Percentiles rank a stretch among this genome's conserved stretches.
phyloP scores from a whole-genome alignment of 2,888 invertebrate genomes.

The Pristionchus maxplancki region DNA sequence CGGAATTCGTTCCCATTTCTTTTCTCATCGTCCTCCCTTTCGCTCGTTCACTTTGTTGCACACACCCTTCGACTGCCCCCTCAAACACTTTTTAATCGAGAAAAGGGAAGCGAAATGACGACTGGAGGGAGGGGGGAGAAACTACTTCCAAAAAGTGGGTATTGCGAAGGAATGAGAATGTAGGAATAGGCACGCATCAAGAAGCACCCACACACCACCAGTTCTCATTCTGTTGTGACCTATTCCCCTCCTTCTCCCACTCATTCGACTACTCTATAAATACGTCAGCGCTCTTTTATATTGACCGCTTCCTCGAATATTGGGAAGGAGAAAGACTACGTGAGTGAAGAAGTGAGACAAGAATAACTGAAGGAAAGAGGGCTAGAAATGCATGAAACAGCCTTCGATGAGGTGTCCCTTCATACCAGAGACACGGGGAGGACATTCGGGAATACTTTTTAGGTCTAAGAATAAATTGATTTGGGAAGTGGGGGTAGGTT shows the following conservation, averaged over 20 bases:
- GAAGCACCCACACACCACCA: not conserved
- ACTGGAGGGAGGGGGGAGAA: not conserved
- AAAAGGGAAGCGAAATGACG: not conserved
- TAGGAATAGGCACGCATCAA: not conserved
- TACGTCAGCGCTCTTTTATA: conserved; percentile 17
- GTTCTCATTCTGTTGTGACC: not conserved
- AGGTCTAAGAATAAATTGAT: not conserved
- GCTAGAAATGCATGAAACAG: conserved; percentile 26
- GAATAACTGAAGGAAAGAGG: conserved; percentile 18
- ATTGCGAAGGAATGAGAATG: not conserved
- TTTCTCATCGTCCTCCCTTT: not conserved
- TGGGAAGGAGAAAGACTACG: not conserved
- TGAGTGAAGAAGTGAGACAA: conserved; percentile 18
- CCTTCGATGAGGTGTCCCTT: not conserved
- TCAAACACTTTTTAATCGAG: conserved; percentile 28
- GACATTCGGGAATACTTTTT: not conserved
- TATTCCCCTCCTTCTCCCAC: not conserved
- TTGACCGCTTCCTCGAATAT: conserved; percentile 6
- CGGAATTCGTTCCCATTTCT: conserved; percentile 1
- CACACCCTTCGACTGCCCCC: not conserved
- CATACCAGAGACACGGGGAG: not conserved
- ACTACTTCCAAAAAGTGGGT: conserved; percentile 11
- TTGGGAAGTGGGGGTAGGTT: not conserved
- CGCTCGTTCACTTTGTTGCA: not conserved
- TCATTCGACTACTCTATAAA: not conserved